A percentile compares a stretch with the other conserved stretches of the same genome.
Evolutionary conservation across 2,797 vertebrate species (phyloP).

Genomic region (Clarias laeviceps): DNA sequence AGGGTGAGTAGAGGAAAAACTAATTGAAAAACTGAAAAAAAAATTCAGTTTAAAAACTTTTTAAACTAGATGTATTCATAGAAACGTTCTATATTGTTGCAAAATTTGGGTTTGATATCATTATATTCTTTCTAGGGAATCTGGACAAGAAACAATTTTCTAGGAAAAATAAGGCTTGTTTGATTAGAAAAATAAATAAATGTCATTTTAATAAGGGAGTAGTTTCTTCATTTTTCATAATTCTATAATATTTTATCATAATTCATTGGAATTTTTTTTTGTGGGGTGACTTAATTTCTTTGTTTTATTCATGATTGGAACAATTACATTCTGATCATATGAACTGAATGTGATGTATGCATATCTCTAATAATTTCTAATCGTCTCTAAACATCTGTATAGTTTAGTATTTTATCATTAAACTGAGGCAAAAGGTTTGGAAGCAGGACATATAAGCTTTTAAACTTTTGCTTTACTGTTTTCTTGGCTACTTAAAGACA

Average conservation of each 20-base stretch:
- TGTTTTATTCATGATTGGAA: not conserved
- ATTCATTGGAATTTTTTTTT: not conserved
- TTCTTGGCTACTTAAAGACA: not conserved
- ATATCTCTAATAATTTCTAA: not conserved
- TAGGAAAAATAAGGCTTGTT: not conserved
- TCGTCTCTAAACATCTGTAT: not conserved
- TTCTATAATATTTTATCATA: not conserved
- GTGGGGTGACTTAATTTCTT: too few species aligned
- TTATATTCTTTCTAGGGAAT: not conserved
- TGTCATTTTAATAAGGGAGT: not conserved
- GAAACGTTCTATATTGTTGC: too few species aligned
- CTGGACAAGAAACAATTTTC: not conserved
- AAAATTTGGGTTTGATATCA: not conserved
- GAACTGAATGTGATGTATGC: not conserved
- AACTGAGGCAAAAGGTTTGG: not conserved
- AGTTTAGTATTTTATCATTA: not conserved
- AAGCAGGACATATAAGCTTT: not conserved
- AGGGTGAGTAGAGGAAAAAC: conserved; percentile 79
- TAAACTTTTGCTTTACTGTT: not conserved
- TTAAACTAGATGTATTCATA: not conserved
- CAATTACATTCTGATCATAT: not conserved
- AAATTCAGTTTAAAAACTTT: not conserved
- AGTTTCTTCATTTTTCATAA: not conserved
- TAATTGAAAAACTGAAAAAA: not conserved
- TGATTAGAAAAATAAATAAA: not conserved